phyloP scores from a whole-genome alignment of 2,113 vertebrate genomes.

The Tragelaphus strepsiceros region DNA sequence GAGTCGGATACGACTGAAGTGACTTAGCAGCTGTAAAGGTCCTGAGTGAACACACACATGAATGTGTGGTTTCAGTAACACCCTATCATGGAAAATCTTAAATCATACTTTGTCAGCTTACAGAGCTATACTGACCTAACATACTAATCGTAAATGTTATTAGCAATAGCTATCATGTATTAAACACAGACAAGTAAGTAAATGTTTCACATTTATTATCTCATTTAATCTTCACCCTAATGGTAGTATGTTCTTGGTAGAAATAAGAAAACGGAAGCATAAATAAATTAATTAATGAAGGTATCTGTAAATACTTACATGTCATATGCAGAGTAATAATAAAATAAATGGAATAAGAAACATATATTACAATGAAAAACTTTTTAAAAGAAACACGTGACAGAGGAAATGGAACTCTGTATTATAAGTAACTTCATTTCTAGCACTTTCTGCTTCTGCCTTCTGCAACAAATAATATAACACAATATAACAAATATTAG shows the following conservation, averaged over 20 bases:
- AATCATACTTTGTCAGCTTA: background rate
- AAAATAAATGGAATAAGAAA: background rate
- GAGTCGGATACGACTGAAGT: no score
- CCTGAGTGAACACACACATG: background rate
- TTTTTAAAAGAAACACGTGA: slow-evolving; percentile 7
- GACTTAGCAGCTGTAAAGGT: background rate
- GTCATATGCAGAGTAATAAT: background rate
- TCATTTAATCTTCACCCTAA: background rate
- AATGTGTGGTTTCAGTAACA: background rate
- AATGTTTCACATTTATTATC: background rate
- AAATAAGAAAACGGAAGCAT: background rate
- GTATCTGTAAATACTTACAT: background rate
- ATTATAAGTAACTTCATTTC: slow-evolving; percentile 57
- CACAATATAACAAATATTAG: slow-evolving; percentile 31
- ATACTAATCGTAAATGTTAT: background rate
- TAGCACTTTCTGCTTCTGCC: background rate
- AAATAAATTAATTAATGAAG: background rate
- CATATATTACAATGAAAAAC: background rate
- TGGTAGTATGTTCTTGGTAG: background rate
- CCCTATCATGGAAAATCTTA: background rate
- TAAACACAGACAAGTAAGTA: background rate
- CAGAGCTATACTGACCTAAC: background rate
- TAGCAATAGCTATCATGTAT: background rate
- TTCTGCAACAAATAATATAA: slow-evolving; percentile 46
- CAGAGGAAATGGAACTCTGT: slow-evolving; percentile 11